Evolutionary conservation across 2,113 vertebrate genomes (phyloP).

Genomic region (Salvelinus alpinus): DNA sequence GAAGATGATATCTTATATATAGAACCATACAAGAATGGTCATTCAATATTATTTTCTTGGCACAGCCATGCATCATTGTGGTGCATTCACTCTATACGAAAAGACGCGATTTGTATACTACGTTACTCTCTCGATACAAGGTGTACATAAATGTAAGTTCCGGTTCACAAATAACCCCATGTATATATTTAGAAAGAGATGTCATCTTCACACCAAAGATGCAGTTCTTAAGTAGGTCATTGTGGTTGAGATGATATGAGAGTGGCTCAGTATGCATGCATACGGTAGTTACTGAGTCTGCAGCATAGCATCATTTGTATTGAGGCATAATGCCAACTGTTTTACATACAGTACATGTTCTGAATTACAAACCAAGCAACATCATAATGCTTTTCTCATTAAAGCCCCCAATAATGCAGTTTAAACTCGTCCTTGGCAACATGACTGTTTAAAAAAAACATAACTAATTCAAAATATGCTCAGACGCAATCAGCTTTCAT

Average conservation of each 20-base stretch:
- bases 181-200: slow-evolving; percentile 60
- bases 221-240: slow-evolving; percentile 63
- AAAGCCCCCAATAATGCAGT: slow-evolving; percentile 68
- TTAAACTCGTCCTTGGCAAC: slow-evolving; percentile 70
- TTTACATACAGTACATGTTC: slow-evolving; percentile 56
- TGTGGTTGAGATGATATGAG: slow-evolving; percentile 15
- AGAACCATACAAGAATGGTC: background rate
- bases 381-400: slow-evolving; percentile 60
- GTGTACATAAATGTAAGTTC: slow-evolving; percentile 53
- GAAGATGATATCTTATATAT: slow-evolving; percentile 43
- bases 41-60: background rate
- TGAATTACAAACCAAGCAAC: slow-evolving; percentile 65
- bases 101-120: slow-evolving; percentile 32
- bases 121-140: slow-evolving; percentile 44
- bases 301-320: slow-evolving; percentile 6
- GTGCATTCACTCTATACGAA: background rate
- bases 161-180: slow-evolving; percentile 48
- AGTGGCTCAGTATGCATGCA: background rate
- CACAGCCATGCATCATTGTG: no score
- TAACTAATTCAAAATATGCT: slow-evolving; percentile 69
- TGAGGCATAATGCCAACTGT: slow-evolving; percentile 56
- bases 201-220: slow-evolving; percentile 54
- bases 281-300: slow-evolving; percentile 1
- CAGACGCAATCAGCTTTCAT: slow-evolving; percentile 61
- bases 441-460: slow-evolving; percentile 55